Evolutionary conservation across 1,140 invertebrate species (phyloP), one percentile per base, ranked within the genome.

Genomic region (Mylabris phalerata): DNA sequence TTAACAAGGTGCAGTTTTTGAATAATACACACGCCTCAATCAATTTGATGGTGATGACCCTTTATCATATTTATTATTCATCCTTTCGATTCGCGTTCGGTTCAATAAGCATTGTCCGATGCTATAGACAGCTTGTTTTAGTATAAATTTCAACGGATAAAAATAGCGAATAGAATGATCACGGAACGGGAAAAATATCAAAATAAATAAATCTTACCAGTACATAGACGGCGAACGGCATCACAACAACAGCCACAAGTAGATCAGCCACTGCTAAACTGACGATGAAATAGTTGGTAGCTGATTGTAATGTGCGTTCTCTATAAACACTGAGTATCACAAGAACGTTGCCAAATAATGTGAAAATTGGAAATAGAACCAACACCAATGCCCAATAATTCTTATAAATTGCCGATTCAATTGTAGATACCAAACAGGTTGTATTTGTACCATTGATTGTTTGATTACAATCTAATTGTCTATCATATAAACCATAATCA

Each of bases 191-290:
- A 9, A 41, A 41, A 41, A 41, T 10, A 11, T 41, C 19, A 45
- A 54, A 38, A 32, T 46, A 54, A 45, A 54, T 54, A 54, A 26
- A 40, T 83, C 89, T 90, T 78, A 95, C 92, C 88, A 93, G 83
- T 75, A 96, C 89, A 79, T 98, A 98, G 66, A 98, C 93, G 56
- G 93, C 95, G 75, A 97, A 96, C n/a, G 96, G 95, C 96, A 99
- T 99, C 55, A 98, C 96, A 50, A 96, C 84, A 9, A 93, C 89
- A 40, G 95, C 95, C 5, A 99, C 95, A 50, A 98, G 83, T 6
- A 98, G 82, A 80, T 98, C 96, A 24, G 96, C 96, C n/a, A 98
- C 82, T 11, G 96, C 96, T 63, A 98, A 79, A 67, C 93, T 96
- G 66, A 98, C 93, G 73, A 98, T 98, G 78, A 98, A 98, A 78